phyloP scores from a whole-genome alignment of 2,888 invertebrate species.

The Tetanocera ferruginea region DNA sequence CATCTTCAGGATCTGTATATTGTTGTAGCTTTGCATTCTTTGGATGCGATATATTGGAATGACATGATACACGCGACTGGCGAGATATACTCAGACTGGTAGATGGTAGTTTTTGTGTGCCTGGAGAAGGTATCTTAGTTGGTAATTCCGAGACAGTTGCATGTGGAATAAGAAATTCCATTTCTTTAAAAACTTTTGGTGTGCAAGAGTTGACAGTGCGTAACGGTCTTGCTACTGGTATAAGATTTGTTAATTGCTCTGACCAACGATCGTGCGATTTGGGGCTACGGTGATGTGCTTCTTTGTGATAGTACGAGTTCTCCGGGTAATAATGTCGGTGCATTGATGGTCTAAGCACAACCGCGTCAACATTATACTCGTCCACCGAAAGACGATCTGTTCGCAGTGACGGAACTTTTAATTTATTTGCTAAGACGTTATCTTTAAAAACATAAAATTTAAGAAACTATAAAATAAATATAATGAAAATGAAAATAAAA shows the following conservation, averaged over 20 bases:
- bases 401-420: slow-evolving; percentile 52
- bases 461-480: slow-evolving; percentile 30
- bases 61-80: slow-evolving; percentile 39
- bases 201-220: slow-evolving; percentile 61
- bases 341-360: not conserved
- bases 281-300: slow-evolving; percentile 23
- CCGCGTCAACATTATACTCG: not conserved
- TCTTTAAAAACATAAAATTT: slow-evolving; percentile 43
- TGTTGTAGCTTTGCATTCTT: slow-evolving; percentile 53
- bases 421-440: slow-evolving; percentile 46
- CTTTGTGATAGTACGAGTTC: not conserved
- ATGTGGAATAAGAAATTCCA: slow-evolving; percentile 68
- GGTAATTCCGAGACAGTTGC: slow-evolving; percentile 44
- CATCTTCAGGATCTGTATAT: slow-evolving; percentile 44
- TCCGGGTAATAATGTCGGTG: slow-evolving; percentile 9
- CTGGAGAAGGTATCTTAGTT: slow-evolving; percentile 45
- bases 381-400: slow-evolving; percentile 47
- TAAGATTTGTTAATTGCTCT: slow-evolving; percentile 59
- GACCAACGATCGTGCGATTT: slow-evolving; percentile 55
- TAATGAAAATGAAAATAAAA: slow-evolving; percentile 25
- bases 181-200: slow-evolving; percentile 61
- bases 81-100: slow-evolving; percentile 36
- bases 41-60: slow-evolving; percentile 28
- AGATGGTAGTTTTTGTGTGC: slow-evolving; percentile 52
- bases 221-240: slow-evolving; percentile 57